Evolutionary conservation across 2,888 invertebrate species (phyloP), one percentile per base, ranked within the genome.

Genomic region (Drosophila setosimentum): DNA sequence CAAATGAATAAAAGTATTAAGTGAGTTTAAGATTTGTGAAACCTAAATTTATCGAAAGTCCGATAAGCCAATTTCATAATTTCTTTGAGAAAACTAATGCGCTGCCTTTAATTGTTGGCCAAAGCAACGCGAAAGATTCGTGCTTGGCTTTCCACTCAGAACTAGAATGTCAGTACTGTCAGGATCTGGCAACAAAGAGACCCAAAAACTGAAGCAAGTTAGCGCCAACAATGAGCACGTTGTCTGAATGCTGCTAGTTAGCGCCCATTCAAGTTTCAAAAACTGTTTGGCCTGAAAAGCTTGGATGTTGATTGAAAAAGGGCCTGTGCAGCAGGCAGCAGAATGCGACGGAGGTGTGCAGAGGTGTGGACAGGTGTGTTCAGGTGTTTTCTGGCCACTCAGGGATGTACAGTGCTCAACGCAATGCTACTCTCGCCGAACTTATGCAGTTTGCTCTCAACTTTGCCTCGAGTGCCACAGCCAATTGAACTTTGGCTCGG

Each of bases 171-270:
- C 16, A 10, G 49, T 5, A 1, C 49, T 45, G 45, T 24, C 24
- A 4, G 30, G 18, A 16, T 7, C 5, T n/a, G 35, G 48, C 27
- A 51, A 71, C 78, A 81, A 73, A 64, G 60, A 35, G 27, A 7
- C 16, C 35, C 8, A 24, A 42, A 54, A 59, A 61, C 29, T 42
- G 21, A 32, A 40, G 37, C 24, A 70, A 58, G 68, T 72, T 80
- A 64, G 55, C 49, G 69, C 6, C 61, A 63, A 73, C 84, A 80
- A 80, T 62, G 77, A 40, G 57, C 84, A 81, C 72, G 72, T 81
- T 64, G 68, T 50, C 50, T 73, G 69, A 84, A 84, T 78, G 74
- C 68, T 57, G 68, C 69, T 87, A 84, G 85, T 82, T 82, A 82
- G 87, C 69, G 83, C 73, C 62, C 60, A 67, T 73, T 49, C 51